phyloP scores from a whole-genome alignment of 1,140 invertebrate genomes.

The Conus betulinus region DNA sequence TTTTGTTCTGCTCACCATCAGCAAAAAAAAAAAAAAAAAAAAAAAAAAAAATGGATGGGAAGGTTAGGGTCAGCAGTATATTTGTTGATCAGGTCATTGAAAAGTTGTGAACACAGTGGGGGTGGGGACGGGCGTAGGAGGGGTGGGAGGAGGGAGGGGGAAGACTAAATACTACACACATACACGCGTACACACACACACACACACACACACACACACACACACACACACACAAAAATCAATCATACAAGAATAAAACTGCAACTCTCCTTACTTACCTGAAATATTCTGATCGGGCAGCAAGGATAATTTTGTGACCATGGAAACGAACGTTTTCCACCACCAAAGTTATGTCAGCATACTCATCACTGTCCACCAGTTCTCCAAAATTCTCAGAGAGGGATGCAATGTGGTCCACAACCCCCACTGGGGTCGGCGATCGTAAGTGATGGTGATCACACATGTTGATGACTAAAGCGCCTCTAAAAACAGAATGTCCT shows the following conservation, averaged over 20 bases:
- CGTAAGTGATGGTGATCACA: constrained; percentile 72
- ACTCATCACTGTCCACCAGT: constrained; percentile 90
- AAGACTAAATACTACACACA: too few relatives aligned
- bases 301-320: constrained; percentile 93
- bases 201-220: not conserved
- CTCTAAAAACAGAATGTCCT: not conserved
- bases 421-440: constrained; percentile 64
- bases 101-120: too few relatives aligned
- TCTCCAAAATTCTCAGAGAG: constrained; percentile 86
- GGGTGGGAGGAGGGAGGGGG: too few relatives aligned
- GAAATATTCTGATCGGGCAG: constrained; percentile 96
- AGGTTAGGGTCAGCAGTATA: too few relatives aligned
- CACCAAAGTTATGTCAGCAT: constrained; percentile 92
- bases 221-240: not conserved
- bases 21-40: too few relatives aligned
- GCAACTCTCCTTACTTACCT: constrained; percentile 78
- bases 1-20: too few relatives aligned
- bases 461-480: constrained; percentile 53
- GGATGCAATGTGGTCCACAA: constrained; percentile 71
- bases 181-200: too few relatives aligned
- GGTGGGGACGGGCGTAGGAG: too few relatives aligned
- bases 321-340: constrained; percentile 90
- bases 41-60: too few relatives aligned
- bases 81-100: too few relatives aligned
- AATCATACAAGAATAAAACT: not conserved